Evolutionary conservation across 2,888 invertebrate genomes (phyloP).

Genomic region (Hololepta plana): DNA sequence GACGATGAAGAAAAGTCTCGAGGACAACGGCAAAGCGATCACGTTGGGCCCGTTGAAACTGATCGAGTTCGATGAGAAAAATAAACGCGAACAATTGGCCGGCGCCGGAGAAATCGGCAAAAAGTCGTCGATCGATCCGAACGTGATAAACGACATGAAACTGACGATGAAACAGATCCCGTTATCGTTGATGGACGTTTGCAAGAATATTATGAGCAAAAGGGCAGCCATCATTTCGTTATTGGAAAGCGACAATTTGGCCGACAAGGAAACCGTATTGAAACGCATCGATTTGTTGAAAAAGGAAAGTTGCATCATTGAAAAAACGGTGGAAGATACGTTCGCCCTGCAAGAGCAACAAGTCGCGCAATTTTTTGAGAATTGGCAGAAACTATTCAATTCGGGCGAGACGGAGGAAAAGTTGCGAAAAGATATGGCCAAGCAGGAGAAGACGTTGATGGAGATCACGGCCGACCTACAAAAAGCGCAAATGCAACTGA

Average conservation of each 20-base stretch:
- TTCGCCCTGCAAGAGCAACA: slow-evolving; percentile 13
- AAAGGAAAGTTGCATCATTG: slow-evolving; percentile 16
- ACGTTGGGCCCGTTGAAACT: slow-evolving; percentile 13
- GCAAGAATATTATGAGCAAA: slow-evolving; percentile 18
- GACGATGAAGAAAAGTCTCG: slow-evolving; percentile 20
- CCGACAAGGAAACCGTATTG: slow-evolving; percentile 14
- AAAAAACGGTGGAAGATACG: slow-evolving; percentile 16
- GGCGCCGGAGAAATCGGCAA: too few species aligned
- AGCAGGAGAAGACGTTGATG: slow-evolving; percentile 12
- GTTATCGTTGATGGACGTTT: slow-evolving; percentile 17
- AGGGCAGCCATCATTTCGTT: slow-evolving; percentile 17
- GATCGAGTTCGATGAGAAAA: slow-evolving; percentile 11
- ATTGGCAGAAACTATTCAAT: slow-evolving; percentile 7
- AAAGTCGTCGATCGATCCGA: slow-evolving; percentile 10
- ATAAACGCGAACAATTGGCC: too few species aligned
- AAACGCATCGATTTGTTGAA: slow-evolving; percentile 14
- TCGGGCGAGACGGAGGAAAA: slow-evolving; percentile 1
- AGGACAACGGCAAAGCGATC: slow-evolving; percentile 19
- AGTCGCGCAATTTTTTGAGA: slow-evolving; percentile 6
- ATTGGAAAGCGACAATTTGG: slow-evolving; percentile 15
- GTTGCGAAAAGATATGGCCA: slow-evolving; percentile 1
- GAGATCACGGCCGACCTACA: slow-evolving; percentile 10
- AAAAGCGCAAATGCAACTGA: slow-evolving; percentile 8
- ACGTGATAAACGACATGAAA: slow-evolving; percentile 16
- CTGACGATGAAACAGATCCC: slow-evolving; percentile 20